These are phyloP conservation scores for Henricia sp. DNA, from an alignment of 53 echinoderm and acorn worm species.

Conservation along the genomic window DNA sequence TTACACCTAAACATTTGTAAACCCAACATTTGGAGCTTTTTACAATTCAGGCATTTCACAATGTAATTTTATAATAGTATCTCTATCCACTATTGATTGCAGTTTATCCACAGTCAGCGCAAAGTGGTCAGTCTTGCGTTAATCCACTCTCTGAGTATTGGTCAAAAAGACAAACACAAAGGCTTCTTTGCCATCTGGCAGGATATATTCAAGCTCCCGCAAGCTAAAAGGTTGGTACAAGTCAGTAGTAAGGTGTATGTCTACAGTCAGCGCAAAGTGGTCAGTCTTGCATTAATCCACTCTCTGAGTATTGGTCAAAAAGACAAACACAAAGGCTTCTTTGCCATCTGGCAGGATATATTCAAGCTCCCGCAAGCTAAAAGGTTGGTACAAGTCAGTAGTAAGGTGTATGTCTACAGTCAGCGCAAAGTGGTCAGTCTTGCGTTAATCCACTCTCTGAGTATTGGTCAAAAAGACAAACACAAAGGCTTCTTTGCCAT, in stretches of 20 bases:
- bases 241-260: too few relatives aligned
- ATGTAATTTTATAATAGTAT: not conserved
- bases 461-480: conserved; percentile 90
- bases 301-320: conserved; percentile 90
- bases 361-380: conserved; percentile 90
- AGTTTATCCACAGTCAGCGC: conserved; percentile 91
- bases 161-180: conserved; percentile 97
- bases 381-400: conserved; percentile 81
- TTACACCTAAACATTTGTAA: not conserved
- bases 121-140: conserved; percentile 69
- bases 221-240: conserved; percentile 83
- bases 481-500: conserved; percentile 90
- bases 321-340: conserved; percentile 95
- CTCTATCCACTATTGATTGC: not conserved
- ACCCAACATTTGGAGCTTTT: not conserved
- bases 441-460: conserved; percentile 74
- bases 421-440: conserved; percentile 73
- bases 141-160: conserved; percentile 81
- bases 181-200: conserved; percentile 96
- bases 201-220: conserved; percentile 90
- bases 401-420: conserved; percentile 88
- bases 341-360: conserved; percentile 93
- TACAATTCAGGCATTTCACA: not conserved
- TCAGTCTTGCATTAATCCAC: conserved; percentile 78
- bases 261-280: conserved; percentile 71